Conservation (phyloP, 2,113 vertebrate genomes). For the Platysteira castanea region DNA sequence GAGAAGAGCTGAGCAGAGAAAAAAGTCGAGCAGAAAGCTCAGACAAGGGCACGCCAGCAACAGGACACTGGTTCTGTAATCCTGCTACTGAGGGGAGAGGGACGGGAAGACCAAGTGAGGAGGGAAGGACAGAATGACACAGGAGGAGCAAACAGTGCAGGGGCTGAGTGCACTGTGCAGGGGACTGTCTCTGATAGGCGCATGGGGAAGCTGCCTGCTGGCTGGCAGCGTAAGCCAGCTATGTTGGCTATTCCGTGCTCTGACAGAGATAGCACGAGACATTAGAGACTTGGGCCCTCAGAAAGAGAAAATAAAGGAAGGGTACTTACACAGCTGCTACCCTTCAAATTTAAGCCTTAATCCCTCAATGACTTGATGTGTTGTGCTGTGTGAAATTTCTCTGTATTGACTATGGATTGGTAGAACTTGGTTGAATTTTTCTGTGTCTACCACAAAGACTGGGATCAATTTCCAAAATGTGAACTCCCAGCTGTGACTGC, state of each 20-base stretch:
- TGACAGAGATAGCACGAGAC: not conserved
- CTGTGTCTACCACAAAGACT: not conserved
- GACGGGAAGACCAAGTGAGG: not conserved
- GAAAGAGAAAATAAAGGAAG: not conserved
- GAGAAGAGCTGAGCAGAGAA: conserved; percentile 38
- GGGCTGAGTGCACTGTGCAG: not conserved
- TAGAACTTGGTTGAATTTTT: not conserved
- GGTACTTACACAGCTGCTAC: not conserved
- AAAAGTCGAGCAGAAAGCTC: conserved; percentile 26
- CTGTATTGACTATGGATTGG: not conserved
- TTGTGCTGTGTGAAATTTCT: not conserved
- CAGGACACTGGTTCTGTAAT: conserved; percentile 27
- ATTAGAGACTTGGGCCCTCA: not conserved
- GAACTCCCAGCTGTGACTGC: not conserved
- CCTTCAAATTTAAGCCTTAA: not conserved
- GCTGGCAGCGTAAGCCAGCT: not conserved
- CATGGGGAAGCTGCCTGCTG: not conserved
- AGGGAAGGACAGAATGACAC: conserved; percentile 52
- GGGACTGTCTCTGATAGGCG: not conserved
- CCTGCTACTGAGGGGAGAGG: conserved; percentile 4
- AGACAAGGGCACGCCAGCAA: conserved; percentile 40
- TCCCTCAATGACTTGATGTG: accelerated
- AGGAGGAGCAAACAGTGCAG: conserved; percentile 14
- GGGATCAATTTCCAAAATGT: not conserved
- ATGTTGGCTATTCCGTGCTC: conserved; percentile 3